Conservation (phyloP, 2,888 invertebrate species). For the Allygus modestus region DNA sequence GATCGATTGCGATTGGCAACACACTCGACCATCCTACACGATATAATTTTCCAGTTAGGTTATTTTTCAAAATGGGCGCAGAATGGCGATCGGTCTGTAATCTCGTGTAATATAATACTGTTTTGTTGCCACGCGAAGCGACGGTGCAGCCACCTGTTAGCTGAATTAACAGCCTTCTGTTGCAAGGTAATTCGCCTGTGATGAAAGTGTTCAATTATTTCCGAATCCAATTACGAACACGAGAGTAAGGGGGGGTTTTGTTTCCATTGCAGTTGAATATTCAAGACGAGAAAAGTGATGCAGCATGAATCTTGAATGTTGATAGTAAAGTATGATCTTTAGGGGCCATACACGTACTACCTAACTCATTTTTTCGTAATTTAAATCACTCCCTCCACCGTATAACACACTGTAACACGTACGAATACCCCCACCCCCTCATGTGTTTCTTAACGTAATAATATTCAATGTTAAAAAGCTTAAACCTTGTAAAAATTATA, state of each 20-base stretch:
- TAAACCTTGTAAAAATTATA: no score
- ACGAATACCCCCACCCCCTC: no score
- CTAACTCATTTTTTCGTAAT: no score
- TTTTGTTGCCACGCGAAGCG: constrained; percentile 40
- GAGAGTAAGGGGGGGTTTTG: neutral
- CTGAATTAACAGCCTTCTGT: neutral
- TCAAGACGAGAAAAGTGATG: no score
- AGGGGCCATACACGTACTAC: no score
- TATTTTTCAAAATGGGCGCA: constrained; percentile 37
- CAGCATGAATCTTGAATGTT: no score
- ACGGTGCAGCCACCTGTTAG: constrained; percentile 14
- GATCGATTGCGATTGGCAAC: constrained; percentile 4
- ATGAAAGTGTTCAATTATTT: constrained; percentile 31
- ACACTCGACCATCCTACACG: neutral
- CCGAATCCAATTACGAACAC: neutral
- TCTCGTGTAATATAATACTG: constrained; percentile 42
- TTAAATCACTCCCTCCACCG: no score
- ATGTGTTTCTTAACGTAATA: no score
- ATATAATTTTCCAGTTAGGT: constrained; percentile 42
- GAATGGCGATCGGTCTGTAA: constrained; percentile 39
- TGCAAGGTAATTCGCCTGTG: constrained; percentile 1
- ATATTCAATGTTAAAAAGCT: no score
- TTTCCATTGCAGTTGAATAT: no score
- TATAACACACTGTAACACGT: no score
- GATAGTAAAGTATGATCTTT: no score